Evolutionary conservation across 2,888 invertebrate species (phyloP), one percentile per base, ranked within the genome.

Genomic region (Tricholauxania praeusta): DNA sequence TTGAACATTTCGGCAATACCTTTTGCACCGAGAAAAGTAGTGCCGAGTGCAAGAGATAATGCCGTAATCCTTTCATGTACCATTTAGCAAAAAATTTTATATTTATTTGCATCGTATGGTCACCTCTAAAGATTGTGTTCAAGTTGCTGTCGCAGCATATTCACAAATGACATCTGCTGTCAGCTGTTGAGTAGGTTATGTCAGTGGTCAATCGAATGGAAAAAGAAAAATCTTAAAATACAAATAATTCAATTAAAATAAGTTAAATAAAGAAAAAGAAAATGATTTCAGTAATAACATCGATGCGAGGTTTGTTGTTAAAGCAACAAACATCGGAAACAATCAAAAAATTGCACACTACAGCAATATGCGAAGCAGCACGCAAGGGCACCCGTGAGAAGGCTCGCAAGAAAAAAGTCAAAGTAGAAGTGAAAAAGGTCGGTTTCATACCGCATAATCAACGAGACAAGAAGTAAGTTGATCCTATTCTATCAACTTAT

Each of bases 321-420:
- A 81, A 81, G 8, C 81, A 82, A 22, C 79, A 80, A 70, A 66
- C 79, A 4, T 72, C 74, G 2, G 80, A 87, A 66, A 80, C 77
- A 0, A 48, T 84, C 8, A 81, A 89, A 75, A 84, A 87, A 78
- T 77, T 93, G 78, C 89, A 91, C 85, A 87, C 91, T 78, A 87
- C 91, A 75, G 87, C 89, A 76, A 85, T 90, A 64, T 88, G 89
- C 77, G 93, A 92, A 88, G 94, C 95, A 6, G 95, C 95, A 1
- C 90, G 96, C 76, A 95, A 93, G 87, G 94, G 95, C 67, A 95
- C 95, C 4, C 90, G 95, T 77, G 94, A 93, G 66, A 92, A 91
- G 80, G 92, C 92, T 48, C 90, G 90, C 67, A 93, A 93, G 71
- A 92, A 92, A 80, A 94, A 94, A 88, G 92, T 93, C 47, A 94